phyloP scores from a whole-genome alignment of 1,140 invertebrate genomes.

The Aphidius gifuensis region DNA sequence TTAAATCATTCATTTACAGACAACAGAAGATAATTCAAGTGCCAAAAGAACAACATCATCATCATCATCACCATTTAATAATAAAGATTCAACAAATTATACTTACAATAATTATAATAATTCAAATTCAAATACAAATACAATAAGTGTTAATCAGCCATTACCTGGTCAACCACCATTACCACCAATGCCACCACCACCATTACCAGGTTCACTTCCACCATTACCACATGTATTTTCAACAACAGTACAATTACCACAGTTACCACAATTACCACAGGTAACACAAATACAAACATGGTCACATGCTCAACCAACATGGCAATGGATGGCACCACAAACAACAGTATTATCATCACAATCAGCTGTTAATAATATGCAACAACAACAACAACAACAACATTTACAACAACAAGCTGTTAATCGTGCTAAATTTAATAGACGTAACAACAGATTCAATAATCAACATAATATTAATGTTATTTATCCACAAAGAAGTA shows the following conservation, averaged over 20 bases:
- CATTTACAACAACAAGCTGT: constrained; percentile 20
- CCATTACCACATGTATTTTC: constrained; percentile 47
- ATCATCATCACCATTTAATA: constrained; percentile 39
- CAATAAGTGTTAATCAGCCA: constrained; percentile 38
- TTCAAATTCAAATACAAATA: constrained; percentile 18
- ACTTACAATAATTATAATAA: constrained; percentile 27
- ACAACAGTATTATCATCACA: constrained; percentile 38
- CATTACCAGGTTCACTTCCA: constrained; percentile 42
- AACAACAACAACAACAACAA: no score
- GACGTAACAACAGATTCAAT: constrained; percentile 46
- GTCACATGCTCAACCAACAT: constrained; percentile 42
- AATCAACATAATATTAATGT: constrained; percentile 40
- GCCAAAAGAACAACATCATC: neutral
- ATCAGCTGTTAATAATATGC: constrained; percentile 32
- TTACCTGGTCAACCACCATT: constrained; percentile 51
- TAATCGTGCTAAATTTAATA: constrained; percentile 40
- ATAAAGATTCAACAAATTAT: constrained; percentile 34
- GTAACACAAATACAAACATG: constrained; percentile 47
- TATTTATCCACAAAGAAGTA: constrained; percentile 41
- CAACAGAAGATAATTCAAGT: no score
- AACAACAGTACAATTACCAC: constrained; percentile 16
- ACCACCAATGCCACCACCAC: constrained; percentile 51
- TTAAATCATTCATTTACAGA: no score
- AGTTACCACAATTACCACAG: constrained; percentile 40
- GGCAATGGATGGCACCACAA: constrained; percentile 51